Percentiles rank a stretch among this genome's conserved stretches.
phyloP scores from a whole-genome alignment of 2,888 invertebrate species.

The Byasa hedistus region DNA sequence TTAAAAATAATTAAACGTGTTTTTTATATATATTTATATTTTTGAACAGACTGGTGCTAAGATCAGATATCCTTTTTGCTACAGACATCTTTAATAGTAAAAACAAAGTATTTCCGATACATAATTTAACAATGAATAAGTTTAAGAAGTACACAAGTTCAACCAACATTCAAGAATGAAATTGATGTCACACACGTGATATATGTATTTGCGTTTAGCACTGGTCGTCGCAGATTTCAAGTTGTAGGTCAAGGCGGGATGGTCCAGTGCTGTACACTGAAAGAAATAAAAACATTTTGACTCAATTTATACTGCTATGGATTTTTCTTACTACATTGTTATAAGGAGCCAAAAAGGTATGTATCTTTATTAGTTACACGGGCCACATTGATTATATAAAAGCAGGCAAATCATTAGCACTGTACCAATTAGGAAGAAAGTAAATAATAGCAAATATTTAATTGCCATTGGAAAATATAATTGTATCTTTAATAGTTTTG shows the following conservation, averaged over 20 bases:
- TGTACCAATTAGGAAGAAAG: no score
- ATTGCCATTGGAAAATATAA: no score
- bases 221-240: constrained; percentile 52
- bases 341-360: no score
- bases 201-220: constrained; percentile 52
- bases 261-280: constrained; percentile 71
- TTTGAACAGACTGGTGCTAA: constrained; percentile 50
- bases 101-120: constrained; percentile 37
- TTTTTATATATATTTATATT: constrained; percentile 16
- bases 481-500: no score
- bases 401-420: no score
- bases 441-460: no score
- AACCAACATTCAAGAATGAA: constrained; percentile 46
- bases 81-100: constrained; percentile 37
- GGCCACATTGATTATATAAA: no score
- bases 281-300: constrained; percentile 37
- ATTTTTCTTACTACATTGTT: no score
- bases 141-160: constrained; percentile 51
- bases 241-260: constrained; percentile 55
- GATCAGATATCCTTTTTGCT: constrained; percentile 52
- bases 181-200: constrained; percentile 52
- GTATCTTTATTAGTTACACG: no score
- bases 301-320: no score
- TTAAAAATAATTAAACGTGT: constrained; percentile 11
- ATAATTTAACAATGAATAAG: constrained; percentile 53